These are phyloP conservation scores for Halichondria panicea DNA, from an alignment of 37 sponge, comb jelly and placozoan species.

Conservation along the genomic window DNA sequence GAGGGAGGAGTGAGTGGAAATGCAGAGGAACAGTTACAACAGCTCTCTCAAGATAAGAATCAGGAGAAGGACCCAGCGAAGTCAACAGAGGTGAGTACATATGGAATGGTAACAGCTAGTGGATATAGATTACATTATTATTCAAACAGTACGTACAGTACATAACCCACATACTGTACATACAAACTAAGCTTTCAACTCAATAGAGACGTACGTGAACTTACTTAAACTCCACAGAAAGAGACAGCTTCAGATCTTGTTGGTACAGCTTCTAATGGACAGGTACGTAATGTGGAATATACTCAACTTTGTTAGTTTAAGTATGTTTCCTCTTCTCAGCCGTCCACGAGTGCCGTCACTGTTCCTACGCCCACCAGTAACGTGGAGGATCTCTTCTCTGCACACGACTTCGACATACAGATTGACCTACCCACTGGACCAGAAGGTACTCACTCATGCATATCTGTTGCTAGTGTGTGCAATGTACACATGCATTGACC, in stretches of 20 bases:
- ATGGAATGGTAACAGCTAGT: no score
- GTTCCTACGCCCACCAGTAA: not conserved
- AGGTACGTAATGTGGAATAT: conserved; percentile 1
- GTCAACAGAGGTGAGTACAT: not conserved
- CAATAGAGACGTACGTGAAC: not conserved
- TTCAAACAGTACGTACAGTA: not conserved
- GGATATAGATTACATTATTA: no score
- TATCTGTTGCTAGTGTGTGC: no score
- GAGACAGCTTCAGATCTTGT: conserved; percentile 6
- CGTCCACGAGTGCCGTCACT: not conserved
- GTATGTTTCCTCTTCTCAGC: not conserved
- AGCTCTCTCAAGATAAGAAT: conserved; percentile 17
- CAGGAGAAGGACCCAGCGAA: conserved; percentile 6
- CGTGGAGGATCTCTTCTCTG: conserved; percentile 80
- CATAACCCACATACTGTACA: not conserved
- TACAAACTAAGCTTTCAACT: not conserved
- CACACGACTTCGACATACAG: conserved; percentile 95
- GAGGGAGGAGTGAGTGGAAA: not conserved
- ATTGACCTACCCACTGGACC: conserved; percentile 82
- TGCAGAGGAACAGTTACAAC: conserved; percentile 5
- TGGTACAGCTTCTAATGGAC: conserved; percentile 36
- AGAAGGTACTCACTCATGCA: no score
- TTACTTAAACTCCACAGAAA: not conserved
- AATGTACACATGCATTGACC: no score
- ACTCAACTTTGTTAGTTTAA: not conserved